Percentiles rank a stretch among this genome's conserved stretches.
Conservation (phyloP, 1,140 invertebrate species). For the Brachionus paranguensis region DNA sequence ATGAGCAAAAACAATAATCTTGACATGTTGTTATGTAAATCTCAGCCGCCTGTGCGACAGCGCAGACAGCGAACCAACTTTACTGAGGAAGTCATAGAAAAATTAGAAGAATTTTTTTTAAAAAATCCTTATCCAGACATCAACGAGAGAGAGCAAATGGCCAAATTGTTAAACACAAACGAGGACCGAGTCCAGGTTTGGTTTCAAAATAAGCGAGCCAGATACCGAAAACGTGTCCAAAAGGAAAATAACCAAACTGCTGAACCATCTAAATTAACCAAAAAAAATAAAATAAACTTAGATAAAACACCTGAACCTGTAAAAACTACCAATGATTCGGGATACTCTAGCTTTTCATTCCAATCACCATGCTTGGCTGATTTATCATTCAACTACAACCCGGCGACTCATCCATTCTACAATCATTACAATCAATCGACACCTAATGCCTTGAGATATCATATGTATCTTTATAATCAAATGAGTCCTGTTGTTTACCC, state of each 20-base stretch:
- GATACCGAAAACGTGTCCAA: slow-evolving; percentile 29
- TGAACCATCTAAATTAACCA: background rate
- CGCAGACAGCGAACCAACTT: slow-evolving; percentile 39
- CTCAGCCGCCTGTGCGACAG: slow-evolving; percentile 14
- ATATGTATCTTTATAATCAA: background rate
- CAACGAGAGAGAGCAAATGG: slow-evolving; percentile 6
- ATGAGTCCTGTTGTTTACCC: background rate
- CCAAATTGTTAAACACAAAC: background rate
- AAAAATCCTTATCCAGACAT: slow-evolving; percentile 40
- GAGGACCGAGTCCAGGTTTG: slow-evolving; percentile 37
- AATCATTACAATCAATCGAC: background rate
- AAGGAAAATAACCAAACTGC: background rate
- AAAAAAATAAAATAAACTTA: background rate
- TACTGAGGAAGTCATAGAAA: background rate
- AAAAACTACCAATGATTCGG: background rate
- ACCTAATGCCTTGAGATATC: background rate
- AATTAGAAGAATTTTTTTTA: background rate
- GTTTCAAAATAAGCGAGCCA: slow-evolving; percentile 31
- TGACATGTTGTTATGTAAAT: background rate
- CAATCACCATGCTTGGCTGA: background rate
- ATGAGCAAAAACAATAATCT: background rate
- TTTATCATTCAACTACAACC: too few species aligned
- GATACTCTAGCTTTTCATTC: background rate
- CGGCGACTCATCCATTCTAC: background rate
- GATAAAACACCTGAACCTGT: background rate